A percentile compares a stretch with the other conserved stretches of the same genome.
These are phyloP conservation scores for Pissodes strobi DNA, from an alignment of 1,140 invertebrate species.

Conservation along the genomic window DNA sequence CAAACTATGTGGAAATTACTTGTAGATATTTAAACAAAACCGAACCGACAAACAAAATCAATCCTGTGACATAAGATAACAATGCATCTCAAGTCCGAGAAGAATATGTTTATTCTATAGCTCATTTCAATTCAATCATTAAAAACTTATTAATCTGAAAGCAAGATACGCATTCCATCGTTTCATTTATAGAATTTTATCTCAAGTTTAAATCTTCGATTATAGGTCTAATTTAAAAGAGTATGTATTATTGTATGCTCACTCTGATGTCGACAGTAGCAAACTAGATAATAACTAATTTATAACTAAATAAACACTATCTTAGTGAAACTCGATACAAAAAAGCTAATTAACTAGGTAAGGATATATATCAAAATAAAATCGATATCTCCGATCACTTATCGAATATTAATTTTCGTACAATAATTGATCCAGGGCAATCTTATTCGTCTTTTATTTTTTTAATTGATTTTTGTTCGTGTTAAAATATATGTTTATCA, in stretches of 20 bases:
- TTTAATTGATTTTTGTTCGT: conserved; percentile 24
- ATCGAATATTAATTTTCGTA: conserved; percentile 20
- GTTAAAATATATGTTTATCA: conserved; percentile 14
- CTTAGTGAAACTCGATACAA: conserved; percentile 10
- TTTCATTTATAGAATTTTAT: conserved; percentile 14
- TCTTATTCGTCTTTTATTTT: conserved; percentile 25
- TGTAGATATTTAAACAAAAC: too few species aligned
- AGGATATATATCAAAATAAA: conserved; percentile 1
- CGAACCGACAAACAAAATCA: too few species aligned
- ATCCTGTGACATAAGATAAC: too few species aligned
- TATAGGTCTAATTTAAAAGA: conserved; percentile 8
- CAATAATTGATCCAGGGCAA: conserved; percentile 18
- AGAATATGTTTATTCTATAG: too few species aligned
- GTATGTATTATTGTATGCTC: conserved; percentile 9
- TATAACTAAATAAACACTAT: conserved; percentile 25
- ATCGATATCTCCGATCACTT: conserved; percentile 19
- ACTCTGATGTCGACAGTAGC: conserved; percentile 17
- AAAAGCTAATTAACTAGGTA: conserved; percentile 13
- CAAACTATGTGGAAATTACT: too few species aligned
- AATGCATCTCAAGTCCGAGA: too few species aligned
- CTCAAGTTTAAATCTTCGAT: conserved; percentile 1
- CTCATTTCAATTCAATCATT: conserved; percentile 13
- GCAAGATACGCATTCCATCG: conserved; percentile 16
- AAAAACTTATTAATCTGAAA: conserved; percentile 21
- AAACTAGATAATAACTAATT: conserved; percentile 20